These are phyloP conservation scores for Pachypeltis micranthus DNA, from an alignment of 1,140 invertebrate species.

Conservation along the genomic window DNA sequence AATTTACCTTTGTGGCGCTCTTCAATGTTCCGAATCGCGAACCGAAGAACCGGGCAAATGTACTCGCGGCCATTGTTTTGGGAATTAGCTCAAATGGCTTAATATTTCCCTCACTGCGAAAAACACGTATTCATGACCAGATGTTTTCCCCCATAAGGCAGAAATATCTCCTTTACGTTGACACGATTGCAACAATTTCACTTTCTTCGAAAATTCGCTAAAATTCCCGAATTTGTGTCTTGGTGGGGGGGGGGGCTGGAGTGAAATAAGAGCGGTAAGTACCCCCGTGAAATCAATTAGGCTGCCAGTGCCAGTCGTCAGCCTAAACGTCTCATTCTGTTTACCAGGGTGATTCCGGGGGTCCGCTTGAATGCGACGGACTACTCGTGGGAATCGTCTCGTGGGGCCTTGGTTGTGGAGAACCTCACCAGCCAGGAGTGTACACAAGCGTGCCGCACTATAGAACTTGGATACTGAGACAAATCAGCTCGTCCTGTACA, in stretches of 20 bases:
- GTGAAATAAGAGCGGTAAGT: neutral
- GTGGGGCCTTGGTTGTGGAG: constrained; percentile 54
- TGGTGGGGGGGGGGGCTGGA: neutral
- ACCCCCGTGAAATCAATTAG: neutral
- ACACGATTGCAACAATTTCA: neutral
- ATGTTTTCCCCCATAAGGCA: too few relatives aligned
- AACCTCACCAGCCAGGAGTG: constrained; percentile 46
- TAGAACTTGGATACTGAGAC: constrained; percentile 32
- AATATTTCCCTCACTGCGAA: too few relatives aligned
- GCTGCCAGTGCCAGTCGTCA: too few relatives aligned
- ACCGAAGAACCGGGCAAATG: too few relatives aligned
- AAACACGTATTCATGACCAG: too few relatives aligned
- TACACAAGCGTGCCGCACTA: constrained; percentile 48
- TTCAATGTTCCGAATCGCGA: too few relatives aligned
- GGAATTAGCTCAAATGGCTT: too few relatives aligned
- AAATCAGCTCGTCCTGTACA: too few relatives aligned
- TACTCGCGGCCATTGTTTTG: too few relatives aligned
- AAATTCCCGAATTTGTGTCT: neutral
- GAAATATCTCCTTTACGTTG: neutral
- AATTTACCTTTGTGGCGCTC: too few relatives aligned
- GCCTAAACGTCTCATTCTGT: too few relatives aligned
- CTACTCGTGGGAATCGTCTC: constrained; percentile 47
- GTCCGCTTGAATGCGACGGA: constrained; percentile 32
- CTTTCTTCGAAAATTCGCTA: neutral
- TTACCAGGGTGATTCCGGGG: constrained; percentile 34